Base-by-base conservation (phyloP, 2,113 vertebrate genomes). In the Abramis brama region DNA sequence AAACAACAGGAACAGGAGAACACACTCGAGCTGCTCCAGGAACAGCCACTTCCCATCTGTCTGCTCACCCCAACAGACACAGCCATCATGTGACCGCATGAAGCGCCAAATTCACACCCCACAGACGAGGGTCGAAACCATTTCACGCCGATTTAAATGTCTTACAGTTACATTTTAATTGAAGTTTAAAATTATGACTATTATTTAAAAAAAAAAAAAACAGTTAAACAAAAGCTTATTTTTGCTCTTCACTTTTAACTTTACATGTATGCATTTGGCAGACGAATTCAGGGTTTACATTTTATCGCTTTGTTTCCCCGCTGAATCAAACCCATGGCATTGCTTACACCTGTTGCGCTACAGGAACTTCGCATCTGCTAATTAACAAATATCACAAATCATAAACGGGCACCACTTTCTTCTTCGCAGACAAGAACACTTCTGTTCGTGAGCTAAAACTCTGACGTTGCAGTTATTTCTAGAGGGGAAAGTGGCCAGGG, bases 1-100 rank as follows among this genome's bases (percentile, higher is more conserved):
- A 79, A 83, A 75, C 75, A 85, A 82, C 82, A 88, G 78, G 86
- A 79, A 89, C 47, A 73, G 60, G 47, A 66, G 36, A 60, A 79
- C 57, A 82, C 79, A 80, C 45, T 39, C 79, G 52, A 83, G 55
- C 74, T 81, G 84, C 79, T 86, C 70, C 64, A 85, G 82, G 50
- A 77, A 60, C 85, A 79, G 25, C 25, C 75, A 23, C 33, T 73
- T 83, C 80, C 64, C 83, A 12, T 82, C 23, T 50, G 64, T 73
- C 62, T 83, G 79, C 76, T 83, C 74, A 57, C 50, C 73, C 79
- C 59, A 59, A 21, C 79, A 75, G 71, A 52, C 84, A 77, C 55
- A 70, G 30, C 30, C 50, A 25, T 71, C 82, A 71, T 71, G 21
- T 83, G 50, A 73, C 21, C 39, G 39, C 36, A 33, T 52, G 45